Evolutionary conservation across 2,113 vertebrate genomes (phyloP), one percentile per base, ranked within the genome.

Genomic region (Asarcornis scutulata): DNA sequence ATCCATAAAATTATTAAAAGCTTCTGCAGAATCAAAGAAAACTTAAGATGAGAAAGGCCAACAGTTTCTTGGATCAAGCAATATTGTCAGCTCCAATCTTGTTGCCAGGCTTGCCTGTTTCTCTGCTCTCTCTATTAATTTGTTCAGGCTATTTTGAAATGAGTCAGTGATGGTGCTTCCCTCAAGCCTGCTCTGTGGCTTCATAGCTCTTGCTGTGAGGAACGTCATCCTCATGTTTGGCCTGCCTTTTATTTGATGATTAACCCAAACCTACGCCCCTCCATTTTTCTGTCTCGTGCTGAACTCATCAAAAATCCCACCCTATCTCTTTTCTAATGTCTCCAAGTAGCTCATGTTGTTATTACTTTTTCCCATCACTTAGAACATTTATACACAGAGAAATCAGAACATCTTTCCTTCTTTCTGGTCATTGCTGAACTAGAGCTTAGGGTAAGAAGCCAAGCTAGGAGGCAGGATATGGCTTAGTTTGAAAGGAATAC

Each of bases 1-100:
- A 91, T 88, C 72, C 72, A 85, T 95, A 95, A 91, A 97, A 89
- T 96, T 97, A 92, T 96, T 96, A 91, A 97, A 95, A 95, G 75
- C 86, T 89, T 95, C 91, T 94, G 83, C 55, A 92, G 69, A 97
- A 95, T 97, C 83, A 97, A 96, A 97, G 91, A 95, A 92, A 95
- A 80, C 36, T 95, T 62, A 74, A 83, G 63, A 91, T 91, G 67
- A 92, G 92, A 96, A 96, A 60, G 76, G 79, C 86, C 88, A 92
- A 88, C 80, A 77, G 66, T 83, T 96, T 93, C 82, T 96, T 95
- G 93, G 93, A 93, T 93, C 76, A 88, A 90, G 84, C 26, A 84
- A 40, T 27, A 29, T 16, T 32, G 1, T 88, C 82, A 97, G 78
- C 86, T 91, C 63, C 81, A 91, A 74, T 76, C 84, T 91, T 84